Evolutionary conservation across 2,113 vertebrate genomes (phyloP).

Genomic region (Dolichallabes microphthalmus): DNA sequence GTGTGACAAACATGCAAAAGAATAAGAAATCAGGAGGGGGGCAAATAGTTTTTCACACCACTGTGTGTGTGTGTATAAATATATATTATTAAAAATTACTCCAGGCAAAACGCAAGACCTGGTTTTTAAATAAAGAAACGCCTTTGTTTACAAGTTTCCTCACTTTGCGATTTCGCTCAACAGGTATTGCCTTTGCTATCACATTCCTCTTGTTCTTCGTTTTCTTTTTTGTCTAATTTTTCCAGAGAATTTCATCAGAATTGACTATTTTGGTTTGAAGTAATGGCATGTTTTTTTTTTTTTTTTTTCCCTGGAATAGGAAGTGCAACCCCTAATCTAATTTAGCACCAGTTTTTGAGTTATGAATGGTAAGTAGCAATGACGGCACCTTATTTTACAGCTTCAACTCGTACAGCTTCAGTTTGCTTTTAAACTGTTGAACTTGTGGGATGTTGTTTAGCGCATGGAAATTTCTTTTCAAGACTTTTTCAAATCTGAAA

Average conservation of each 20-base stretch:
- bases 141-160: slow-evolving; percentile 16
- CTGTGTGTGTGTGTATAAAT: too few species aligned
- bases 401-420: background rate
- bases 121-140: slow-evolving; percentile 15
- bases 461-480: background rate
- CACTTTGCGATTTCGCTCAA: background rate
- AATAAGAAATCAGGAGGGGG: too few species aligned
- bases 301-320: background rate
- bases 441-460: background rate
- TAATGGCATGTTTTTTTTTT: background rate
- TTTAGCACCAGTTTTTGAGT: background rate
- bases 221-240: background rate
- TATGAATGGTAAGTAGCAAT: slow-evolving; percentile 9
- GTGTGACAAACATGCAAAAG: too few species aligned
- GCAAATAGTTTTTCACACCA: too few species aligned
- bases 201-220: background rate
- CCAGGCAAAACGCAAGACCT: background rate
- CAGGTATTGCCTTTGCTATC: background rate
- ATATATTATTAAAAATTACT: background rate
- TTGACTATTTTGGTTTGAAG: background rate
- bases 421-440: background rate
- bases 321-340: background rate
- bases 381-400: background rate
- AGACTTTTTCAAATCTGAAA: background rate
- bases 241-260: background rate